These are phyloP conservation scores for Pogonomyrmex californicus DNA, from an alignment of 1,140 invertebrate species.

Conservation along the genomic window DNA sequence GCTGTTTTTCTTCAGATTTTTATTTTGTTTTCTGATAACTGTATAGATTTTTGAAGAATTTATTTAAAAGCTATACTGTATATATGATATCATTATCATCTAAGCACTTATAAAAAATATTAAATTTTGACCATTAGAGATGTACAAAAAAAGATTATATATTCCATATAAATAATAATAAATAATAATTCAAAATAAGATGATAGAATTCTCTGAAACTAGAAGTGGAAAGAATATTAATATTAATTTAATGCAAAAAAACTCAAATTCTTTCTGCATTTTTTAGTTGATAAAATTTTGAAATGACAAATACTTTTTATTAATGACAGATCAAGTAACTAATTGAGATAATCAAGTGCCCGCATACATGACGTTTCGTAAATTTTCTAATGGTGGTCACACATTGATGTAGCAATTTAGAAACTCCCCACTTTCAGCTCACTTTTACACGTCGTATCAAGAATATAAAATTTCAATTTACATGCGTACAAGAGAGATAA, in stretches of 20 bases:
- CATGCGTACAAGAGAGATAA: neutral
- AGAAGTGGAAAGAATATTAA: constrained; percentile 6
- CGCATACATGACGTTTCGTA: constrained; percentile 57
- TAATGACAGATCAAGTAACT: constrained; percentile 20
- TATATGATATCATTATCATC: neutral
- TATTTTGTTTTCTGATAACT: neutral
- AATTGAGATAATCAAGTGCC: constrained; percentile 28
- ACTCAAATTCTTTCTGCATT: neutral
- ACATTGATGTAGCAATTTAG: constrained; percentile 48
- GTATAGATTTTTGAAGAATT: neutral
- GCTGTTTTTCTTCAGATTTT: neutral
- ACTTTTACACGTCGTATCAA: constrained; percentile 14
- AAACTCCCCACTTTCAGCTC: constrained; percentile 17
- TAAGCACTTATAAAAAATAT: neutral
- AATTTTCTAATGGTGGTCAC: constrained; percentile 49
- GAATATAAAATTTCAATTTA: neutral
- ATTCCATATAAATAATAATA: no score
- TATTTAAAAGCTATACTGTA: neutral
- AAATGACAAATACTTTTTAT: constrained; percentile 21
- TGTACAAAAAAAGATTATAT: neutral
- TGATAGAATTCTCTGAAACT: neutral
- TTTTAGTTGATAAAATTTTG: neutral
- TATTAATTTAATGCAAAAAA: neutral
- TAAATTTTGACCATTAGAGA: neutral
- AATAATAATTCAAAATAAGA: neutral